Conservation (phyloP, 2,888 invertebrate species). For the Drosophila diplacantha region DNA sequence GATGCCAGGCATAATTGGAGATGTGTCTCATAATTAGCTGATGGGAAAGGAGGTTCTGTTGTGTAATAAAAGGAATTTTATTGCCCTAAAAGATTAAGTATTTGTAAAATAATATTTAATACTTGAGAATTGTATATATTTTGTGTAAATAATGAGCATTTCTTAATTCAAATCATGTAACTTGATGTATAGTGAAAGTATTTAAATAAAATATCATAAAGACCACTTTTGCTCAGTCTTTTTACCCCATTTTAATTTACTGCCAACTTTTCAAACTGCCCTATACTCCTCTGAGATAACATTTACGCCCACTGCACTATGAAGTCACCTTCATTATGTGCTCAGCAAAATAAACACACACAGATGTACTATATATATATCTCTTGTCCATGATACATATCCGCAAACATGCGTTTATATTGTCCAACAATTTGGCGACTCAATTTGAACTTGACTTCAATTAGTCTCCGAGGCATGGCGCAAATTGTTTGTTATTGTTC, state of each 20-base stretch:
- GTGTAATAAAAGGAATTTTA: background rate
- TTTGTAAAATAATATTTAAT: too few relatives aligned
- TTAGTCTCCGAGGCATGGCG: conserved; percentile 21
- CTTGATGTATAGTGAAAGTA: background rate
- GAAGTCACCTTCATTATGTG: conserved; percentile 20
- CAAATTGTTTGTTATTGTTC: conserved; percentile 29
- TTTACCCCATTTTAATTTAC: background rate
- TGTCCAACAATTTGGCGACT: conserved; percentile 27
- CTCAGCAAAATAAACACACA: conserved; percentile 16
- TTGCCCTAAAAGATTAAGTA: too few relatives aligned
- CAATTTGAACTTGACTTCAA: conserved; percentile 31
- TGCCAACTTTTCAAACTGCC: background rate
- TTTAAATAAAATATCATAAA: too few relatives aligned
- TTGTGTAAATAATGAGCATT: too few relatives aligned
- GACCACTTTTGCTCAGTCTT: too few relatives aligned
- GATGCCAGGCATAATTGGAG: conserved; percentile 1
- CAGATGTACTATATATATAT: background rate
- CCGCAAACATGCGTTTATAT: conserved; percentile 6
- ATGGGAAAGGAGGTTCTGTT: background rate
- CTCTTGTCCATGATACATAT: conserved; percentile 4
- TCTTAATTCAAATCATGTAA: too few relatives aligned
- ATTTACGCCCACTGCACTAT: conserved; percentile 20
- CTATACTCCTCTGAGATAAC: conserved; percentile 1
- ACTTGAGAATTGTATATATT: background rate
- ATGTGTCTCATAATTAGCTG: conserved; percentile 1